Evolutionary conservation across 1,140 invertebrate species (phyloP).

Genomic region (Hycleus cichorii): DNA sequence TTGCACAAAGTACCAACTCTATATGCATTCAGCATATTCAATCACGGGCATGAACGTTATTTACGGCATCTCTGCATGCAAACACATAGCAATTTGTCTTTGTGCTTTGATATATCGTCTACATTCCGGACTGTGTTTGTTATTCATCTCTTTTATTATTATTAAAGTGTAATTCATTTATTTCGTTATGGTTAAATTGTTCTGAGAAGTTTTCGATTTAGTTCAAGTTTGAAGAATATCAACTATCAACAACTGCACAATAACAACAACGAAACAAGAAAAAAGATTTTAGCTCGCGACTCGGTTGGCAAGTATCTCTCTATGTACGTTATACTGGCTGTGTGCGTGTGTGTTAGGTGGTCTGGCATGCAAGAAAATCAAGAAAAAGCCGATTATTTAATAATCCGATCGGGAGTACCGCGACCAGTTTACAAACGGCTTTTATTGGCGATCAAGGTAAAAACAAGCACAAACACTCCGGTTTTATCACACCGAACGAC

Average conservation of each 20-base stretch:
- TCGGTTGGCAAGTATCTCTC: too few relatives aligned
- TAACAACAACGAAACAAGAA: too few relatives aligned
- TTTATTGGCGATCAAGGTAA: slow-evolving; percentile 1
- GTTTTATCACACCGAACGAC: background rate
- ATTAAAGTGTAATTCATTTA: slow-evolving; percentile 3
- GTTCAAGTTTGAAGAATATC: background rate
- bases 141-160: background rate
- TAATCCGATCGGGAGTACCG: background rate
- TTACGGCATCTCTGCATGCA: slow-evolving; percentile 2
- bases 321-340: too few relatives aligned
- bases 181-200: slow-evolving; percentile 1
- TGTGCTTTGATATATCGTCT: background rate
- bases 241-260: too few relatives aligned
- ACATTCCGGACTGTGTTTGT: slow-evolving; percentile 1
- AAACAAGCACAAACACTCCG: slow-evolving; percentile 6
- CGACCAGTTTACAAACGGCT: slow-evolving; percentile 1
- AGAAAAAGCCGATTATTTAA: slow-evolving; percentile 6
- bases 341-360: background rate
- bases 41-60: background rate
- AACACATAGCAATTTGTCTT: slow-evolving; percentile 2
- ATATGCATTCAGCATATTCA: slow-evolving; percentile 1
- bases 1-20: too few relatives aligned
- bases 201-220: background rate
- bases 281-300: too few relatives aligned
- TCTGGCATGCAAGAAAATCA: background rate